These are phyloP conservation scores for Harpagifer antarcticus DNA, from an alignment of 2,797 vertebrate species.

Conservation along the genomic window DNA sequence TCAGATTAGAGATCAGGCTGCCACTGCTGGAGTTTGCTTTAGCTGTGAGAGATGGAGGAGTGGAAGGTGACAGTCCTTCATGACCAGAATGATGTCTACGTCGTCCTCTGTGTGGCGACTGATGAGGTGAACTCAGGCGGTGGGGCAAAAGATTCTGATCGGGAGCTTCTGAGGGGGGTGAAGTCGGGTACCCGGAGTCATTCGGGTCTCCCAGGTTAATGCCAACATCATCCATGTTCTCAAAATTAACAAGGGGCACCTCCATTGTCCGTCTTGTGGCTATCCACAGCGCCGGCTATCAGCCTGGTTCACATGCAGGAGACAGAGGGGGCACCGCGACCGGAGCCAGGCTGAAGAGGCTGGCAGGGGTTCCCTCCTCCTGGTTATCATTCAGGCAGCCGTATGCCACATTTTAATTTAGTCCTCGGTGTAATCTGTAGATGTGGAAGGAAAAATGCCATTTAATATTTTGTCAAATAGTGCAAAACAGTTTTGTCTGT, in stretches of 20 bases:
- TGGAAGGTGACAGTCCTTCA: conserved; percentile 69
- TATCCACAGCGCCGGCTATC: conserved; percentile 76
- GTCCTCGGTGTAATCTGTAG: conserved; percentile 72
- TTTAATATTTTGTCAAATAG: conserved; percentile 51
- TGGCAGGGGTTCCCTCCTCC: conserved; percentile 54
- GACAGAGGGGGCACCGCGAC: conserved; percentile 60
- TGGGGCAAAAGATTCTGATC: conserved; percentile 77
- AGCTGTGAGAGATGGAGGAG: conserved; percentile 76
- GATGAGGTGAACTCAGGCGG: conserved; percentile 71
- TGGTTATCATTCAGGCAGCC: conserved; percentile 75
- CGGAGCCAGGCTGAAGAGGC: conserved; percentile 62
- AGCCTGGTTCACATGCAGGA: conserved; percentile 66
- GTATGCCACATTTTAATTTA: conserved; percentile 31
- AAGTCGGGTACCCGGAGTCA: conserved; percentile 89
- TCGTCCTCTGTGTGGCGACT: conserved; percentile 75
- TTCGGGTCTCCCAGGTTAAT: conserved; percentile 88
- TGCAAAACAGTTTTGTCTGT: conserved; percentile 55
- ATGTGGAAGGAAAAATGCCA: conserved; percentile 42
- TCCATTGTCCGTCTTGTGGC: conserved; percentile 90
- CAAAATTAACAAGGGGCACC: conserved; percentile 94
- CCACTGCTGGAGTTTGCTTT: conserved; percentile 87
- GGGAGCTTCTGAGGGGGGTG: conserved; percentile 80
- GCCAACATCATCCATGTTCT: conserved; percentile 91
- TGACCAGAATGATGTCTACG: conserved; percentile 61
- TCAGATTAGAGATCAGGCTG: conserved; percentile 92